Base-by-base conservation (phyloP, 1,140 invertebrate genomes). In the Trichoplusia ni region DNA sequence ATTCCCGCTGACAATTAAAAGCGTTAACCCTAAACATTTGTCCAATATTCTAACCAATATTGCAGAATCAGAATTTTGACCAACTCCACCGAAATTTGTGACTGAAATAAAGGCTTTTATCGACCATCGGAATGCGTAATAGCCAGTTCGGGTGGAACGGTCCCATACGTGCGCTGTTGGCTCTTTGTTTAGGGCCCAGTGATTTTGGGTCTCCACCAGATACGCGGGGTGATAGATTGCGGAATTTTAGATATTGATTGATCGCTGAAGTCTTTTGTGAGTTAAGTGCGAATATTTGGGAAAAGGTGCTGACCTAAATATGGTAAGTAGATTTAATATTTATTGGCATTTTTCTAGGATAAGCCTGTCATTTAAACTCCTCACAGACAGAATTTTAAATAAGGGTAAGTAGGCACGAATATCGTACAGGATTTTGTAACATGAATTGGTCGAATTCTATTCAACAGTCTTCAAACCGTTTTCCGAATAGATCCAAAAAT, bases 151-250 rank as follows among this genome's bases (percentile, higher is more conserved):
- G 33, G 49, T 13, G 35, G 25, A 42, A 1, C 31, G 27, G 16
- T 44, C 54, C 31, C 54, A 42, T 56, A 27, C 37, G 38, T 47
- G 25, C 8, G 23, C 38, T 19, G 33, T 21, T 13, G 13, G 6
- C 31, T 35, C 38, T 58, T 58, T 58, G 54, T 58, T 58, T 44
- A 58, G 38, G 54, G 16, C 54, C 38, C 44, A 42, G 54, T 44
- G 54, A 58, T 58, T 58, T 58, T 25, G 37, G 14, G 19, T 9
- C n/a, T 21, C 37, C 29, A 11, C 13, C 37, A 40, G 38, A 31
- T 31, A 3, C 6, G 37, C 14, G 16, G 23, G 2, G 37, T 58
- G 54, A 42, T 29, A 58, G 25, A 42, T 58, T 37, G 25, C 25
- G 14, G 37, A 44, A 44, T 42, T 58, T 42, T 16, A 31, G 14